phyloP scores from a whole-genome alignment of 1,140 invertebrate species.

The Microplitis demolitor region DNA sequence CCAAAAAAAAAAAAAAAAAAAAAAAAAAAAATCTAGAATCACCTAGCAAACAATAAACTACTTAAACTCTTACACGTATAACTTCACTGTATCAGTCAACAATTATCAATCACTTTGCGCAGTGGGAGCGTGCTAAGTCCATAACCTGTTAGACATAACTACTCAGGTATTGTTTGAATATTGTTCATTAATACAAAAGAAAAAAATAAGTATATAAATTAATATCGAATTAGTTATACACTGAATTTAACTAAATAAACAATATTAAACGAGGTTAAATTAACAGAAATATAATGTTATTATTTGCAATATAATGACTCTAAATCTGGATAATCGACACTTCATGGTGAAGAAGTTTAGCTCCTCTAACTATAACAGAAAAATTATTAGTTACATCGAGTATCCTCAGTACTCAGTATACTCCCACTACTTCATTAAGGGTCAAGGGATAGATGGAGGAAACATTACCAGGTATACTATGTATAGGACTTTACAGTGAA shows the following conservation, averaged over 20 bases:
- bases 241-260: neutral
- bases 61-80: conserved; percentile 27
- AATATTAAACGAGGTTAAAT: neutral
- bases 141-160: neutral
- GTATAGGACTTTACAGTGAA: neutral
- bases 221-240: neutral
- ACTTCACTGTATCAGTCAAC: no score
- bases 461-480: neutral
- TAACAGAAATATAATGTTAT: neutral
- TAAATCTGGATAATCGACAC: neutral
- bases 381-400: neutral
- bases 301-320: neutral
- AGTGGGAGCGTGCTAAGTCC: no score
- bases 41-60: conserved; percentile 10
- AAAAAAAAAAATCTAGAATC: no score
- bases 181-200: neutral
- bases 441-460: neutral
- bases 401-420: neutral
- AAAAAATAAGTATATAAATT: neutral
- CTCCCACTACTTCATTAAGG: neutral
- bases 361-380: neutral
- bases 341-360: neutral
- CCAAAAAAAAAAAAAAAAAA: no score
- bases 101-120: neutral
- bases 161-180: neutral